Percentiles rank a stretch among this genome's conserved stretches.
These are phyloP conservation scores for Drosophila eugracilis DNA, from an alignment of 1,140 invertebrate genomes.

Conservation along the genomic window DNA sequence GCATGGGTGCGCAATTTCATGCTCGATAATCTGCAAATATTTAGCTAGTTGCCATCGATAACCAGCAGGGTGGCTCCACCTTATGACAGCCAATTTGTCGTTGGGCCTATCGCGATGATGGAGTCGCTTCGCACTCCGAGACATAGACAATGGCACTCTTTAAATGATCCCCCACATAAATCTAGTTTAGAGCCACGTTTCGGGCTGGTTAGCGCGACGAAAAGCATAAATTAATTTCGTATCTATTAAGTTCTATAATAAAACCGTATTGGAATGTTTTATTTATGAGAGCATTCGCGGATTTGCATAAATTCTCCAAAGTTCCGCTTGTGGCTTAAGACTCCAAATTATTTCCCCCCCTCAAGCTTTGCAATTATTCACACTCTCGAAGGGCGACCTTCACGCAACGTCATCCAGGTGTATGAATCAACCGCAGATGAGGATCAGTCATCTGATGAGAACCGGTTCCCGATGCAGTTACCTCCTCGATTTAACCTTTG, in stretches of 20 bases:
- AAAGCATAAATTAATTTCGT: constrained; percentile 46
- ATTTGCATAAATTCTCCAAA: constrained; percentile 51
- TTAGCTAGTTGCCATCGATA: constrained; percentile 18
- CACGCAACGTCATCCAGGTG: constrained; percentile 24
- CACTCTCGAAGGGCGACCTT: constrained; percentile 15
- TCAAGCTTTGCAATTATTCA: constrained; percentile 17
- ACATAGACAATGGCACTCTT: constrained; percentile 62
- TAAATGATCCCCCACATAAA: constrained; percentile 37
- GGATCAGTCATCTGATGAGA: constrained; percentile 11
- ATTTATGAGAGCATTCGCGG: constrained; percentile 59
- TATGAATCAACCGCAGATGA: constrained; percentile 18
- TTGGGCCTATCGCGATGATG: constrained; percentile 38
- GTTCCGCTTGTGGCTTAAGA: constrained; percentile 11
- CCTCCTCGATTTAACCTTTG: constrained; percentile 42
- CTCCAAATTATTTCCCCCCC: not conserved
- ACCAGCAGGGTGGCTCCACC: constrained; percentile 1
- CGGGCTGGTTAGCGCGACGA: constrained; percentile 43
- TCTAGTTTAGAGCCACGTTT: constrained; percentile 23
- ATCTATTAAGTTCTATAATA: constrained; percentile 27
- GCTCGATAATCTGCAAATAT: constrained; percentile 40
- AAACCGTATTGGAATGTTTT: constrained; percentile 50
- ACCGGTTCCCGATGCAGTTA: constrained; percentile 33
- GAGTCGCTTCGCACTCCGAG: constrained; percentile 43
- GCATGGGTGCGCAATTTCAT: constrained; percentile 27
- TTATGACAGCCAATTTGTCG: constrained; percentile 34